Conservation (phyloP, 2,888 invertebrate species). For the Euproctis similis region DNA sequence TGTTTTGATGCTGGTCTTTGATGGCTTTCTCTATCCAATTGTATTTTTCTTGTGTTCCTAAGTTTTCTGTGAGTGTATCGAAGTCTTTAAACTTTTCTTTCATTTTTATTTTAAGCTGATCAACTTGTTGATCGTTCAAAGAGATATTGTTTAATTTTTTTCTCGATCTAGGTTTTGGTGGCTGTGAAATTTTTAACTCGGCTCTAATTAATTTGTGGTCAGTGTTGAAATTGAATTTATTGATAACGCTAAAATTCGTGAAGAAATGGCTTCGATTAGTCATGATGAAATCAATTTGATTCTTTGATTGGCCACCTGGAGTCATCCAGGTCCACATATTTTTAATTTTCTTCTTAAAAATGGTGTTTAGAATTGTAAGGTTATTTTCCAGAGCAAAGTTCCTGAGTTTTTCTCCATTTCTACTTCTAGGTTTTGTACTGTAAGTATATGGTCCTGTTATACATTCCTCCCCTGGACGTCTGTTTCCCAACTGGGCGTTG, state of each 20-base stretch:
- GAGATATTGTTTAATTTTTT: no score
- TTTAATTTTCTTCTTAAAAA: constrained; percentile 3
- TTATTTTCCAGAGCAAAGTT: constrained; percentile 15
- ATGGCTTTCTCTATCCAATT: no score
- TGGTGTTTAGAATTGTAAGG: constrained; percentile 6
- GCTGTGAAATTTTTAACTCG: constrained; percentile 13
- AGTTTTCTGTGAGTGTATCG: no score
- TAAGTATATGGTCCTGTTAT: not conserved
- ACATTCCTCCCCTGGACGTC: not conserved
- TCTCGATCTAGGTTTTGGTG: constrained; percentile 22
- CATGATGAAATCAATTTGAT: constrained; percentile 18
- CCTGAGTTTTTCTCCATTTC: no score
- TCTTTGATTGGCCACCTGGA: constrained; percentile 14
- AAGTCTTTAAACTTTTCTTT: no score
- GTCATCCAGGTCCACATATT: constrained; percentile 11
- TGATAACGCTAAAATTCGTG: constrained; percentile 4
- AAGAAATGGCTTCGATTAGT: constrained; percentile 9
- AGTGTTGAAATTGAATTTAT: constrained; percentile 21
- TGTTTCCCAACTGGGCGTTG: not conserved
- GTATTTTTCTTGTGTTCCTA: no score
- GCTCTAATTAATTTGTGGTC: constrained; percentile 24
- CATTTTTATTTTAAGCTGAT: no score
- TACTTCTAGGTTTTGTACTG: constrained; percentile 3
- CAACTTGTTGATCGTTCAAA: no score
- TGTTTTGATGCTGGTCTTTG: no score